Conservation (phyloP, 2,888 invertebrate species). For the Apodemia mormo region DNA sequence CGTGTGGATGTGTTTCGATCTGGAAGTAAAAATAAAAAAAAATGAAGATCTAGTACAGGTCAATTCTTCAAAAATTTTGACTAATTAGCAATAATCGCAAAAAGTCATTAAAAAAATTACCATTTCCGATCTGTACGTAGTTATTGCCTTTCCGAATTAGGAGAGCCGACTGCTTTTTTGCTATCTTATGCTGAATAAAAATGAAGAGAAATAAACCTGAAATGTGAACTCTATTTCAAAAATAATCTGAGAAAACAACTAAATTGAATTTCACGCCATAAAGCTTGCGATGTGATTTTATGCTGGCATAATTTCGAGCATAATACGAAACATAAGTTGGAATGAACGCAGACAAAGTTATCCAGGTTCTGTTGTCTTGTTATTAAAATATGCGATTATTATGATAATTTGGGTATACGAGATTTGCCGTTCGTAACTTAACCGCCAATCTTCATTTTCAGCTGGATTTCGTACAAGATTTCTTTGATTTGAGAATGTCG, state of each 20-base stretch:
- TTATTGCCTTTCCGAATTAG: too few relatives aligned
- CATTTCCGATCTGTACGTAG: too few relatives aligned
- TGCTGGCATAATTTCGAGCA: slow-evolving; percentile 42
- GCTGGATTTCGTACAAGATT: too few relatives aligned
- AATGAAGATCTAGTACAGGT: too few relatives aligned
- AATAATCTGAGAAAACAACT: slow-evolving; percentile 37
- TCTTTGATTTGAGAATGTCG: too few relatives aligned
- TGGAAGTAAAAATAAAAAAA: too few relatives aligned
- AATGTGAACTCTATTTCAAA: not conserved
- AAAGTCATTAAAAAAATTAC: too few relatives aligned
- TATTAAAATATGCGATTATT: slow-evolving; percentile 9
- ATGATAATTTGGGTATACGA: not conserved
- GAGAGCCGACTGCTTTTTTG: too few relatives aligned
- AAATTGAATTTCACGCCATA: slow-evolving; percentile 50
- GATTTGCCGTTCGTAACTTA: not conserved
- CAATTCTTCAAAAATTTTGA: too few relatives aligned
- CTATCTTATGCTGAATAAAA: not conserved
- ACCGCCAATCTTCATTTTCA: not conserved
- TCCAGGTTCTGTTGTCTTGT: slow-evolving; percentile 6
- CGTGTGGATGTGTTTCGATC: too few relatives aligned
- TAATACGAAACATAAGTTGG: slow-evolving; percentile 36
- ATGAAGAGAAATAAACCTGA: not conserved
- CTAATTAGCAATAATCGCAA: too few relatives aligned
- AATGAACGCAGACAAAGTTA: slow-evolving; percentile 17
- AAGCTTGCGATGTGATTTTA: slow-evolving; percentile 47